Evolutionary conservation across 2,797 vertebrate species (phyloP).

Genomic region (Hoplostethus atlanticus): DNA sequence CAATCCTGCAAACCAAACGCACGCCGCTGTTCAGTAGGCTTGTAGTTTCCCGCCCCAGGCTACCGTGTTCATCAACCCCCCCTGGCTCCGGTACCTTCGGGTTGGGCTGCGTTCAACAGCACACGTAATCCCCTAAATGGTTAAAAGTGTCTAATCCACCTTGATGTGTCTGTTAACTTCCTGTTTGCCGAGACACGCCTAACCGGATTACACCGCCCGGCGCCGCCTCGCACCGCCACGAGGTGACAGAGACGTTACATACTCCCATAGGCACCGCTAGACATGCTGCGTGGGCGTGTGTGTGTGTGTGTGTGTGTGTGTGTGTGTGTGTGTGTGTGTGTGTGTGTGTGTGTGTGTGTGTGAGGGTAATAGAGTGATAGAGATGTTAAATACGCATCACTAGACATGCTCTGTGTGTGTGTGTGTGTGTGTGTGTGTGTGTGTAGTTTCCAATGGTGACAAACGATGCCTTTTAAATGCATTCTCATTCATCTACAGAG

Average conservation of each 20-base stretch:
- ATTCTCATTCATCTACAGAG: conserved; percentile 19
- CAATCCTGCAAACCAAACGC: conserved; percentile 5
- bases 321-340: not conserved
- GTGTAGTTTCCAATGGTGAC: conserved; percentile 1
- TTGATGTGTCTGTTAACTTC: conserved; percentile 53
- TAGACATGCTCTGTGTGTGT: not conserved
- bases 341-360: not conserved
- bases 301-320: not conserved
- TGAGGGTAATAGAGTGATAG: conserved; percentile 9
- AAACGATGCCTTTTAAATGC: conserved; percentile 33
- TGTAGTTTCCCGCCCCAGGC: conserved; percentile 30
- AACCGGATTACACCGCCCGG: conserved; percentile 63
- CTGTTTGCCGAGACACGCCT: conserved; percentile 45
- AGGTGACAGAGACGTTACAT: conserved; percentile 58
- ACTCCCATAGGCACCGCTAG: conserved; percentile 37
- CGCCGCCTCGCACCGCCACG: conserved; percentile 34
- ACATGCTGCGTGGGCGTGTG: conserved; percentile 11
- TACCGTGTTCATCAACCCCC: no score
- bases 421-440: not conserved
- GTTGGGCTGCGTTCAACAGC: conserved; percentile 28
- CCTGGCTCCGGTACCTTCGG: no score
- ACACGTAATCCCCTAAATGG: conserved; percentile 61
- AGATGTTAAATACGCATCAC: conserved; percentile 39
- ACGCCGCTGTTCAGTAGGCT: conserved; percentile 15
- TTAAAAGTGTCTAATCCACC: conserved; percentile 65